These are phyloP conservation scores for Sminthurinus aureus DNA, from an alignment of 2,888 invertebrate genomes.

Conservation along the genomic window DNA sequence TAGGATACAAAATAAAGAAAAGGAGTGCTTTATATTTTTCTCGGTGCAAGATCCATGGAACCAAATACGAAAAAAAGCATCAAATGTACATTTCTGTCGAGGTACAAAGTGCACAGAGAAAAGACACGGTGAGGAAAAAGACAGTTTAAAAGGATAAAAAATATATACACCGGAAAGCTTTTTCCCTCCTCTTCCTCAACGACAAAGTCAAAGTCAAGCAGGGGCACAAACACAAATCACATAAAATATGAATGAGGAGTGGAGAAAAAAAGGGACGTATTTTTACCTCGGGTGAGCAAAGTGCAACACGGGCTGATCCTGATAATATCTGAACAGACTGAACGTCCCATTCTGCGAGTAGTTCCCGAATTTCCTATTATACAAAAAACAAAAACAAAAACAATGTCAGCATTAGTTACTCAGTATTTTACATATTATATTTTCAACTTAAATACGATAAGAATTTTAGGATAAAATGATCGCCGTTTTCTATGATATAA, in stretches of 20 bases:
- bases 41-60: neutral
- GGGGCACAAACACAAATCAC: slow-evolving; percentile 1
- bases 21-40: neutral
- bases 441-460: too few species aligned
- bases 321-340: slow-evolving; percentile 61
- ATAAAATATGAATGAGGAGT: slow-evolving; percentile 37
- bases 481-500: too few species aligned
- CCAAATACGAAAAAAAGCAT: neutral
- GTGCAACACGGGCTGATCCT: slow-evolving; percentile 61
- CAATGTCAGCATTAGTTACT: slow-evolving; percentile 17
- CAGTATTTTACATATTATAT: too few species aligned
- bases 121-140: neutral
- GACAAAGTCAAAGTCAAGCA: neutral
- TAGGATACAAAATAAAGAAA: too few species aligned
- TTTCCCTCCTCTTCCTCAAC: neutral
- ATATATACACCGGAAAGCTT: neutral
- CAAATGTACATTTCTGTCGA: neutral
- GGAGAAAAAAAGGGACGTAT: neutral
- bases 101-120: neutral
- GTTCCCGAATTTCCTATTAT: slow-evolving; percentile 62
- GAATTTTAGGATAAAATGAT: too few species aligned
- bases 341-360: slow-evolving; percentile 62
- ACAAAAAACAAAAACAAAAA: slow-evolving; percentile 47
- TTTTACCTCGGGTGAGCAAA: slow-evolving; percentile 62
- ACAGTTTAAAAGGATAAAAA: neutral